Conservation (phyloP, 2,888 invertebrate species). For the Tupiocoris notatus region DNA sequence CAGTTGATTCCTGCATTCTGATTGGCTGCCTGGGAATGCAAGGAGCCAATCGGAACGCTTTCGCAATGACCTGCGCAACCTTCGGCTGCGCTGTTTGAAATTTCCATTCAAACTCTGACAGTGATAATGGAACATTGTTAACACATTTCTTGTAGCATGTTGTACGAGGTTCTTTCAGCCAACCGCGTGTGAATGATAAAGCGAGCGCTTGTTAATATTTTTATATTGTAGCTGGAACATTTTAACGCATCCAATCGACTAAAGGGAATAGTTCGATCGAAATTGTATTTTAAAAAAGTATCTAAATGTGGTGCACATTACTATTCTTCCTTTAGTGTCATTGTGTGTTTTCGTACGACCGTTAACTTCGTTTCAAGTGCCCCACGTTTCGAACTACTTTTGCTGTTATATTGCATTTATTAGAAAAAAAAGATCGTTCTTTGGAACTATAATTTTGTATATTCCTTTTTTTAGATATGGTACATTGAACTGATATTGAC, state of each 20-base stretch:
- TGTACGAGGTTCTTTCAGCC: not conserved
- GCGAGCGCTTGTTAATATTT: not conserved
- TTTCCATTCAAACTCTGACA: too few species aligned
- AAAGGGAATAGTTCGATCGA: slow-evolving; percentile 2
- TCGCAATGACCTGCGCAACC: too few species aligned
- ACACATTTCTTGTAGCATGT: too few species aligned
- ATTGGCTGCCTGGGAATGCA: too few species aligned
- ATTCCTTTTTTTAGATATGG: slow-evolving; percentile 23
- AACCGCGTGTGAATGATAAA: not conserved
- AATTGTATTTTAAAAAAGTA: slow-evolving; percentile 25
- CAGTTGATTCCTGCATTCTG: too few species aligned
- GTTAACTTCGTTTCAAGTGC: not conserved
- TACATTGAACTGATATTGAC: slow-evolving; percentile 39
- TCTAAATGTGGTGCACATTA: slow-evolving; percentile 14
- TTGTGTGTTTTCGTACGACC: not conserved
- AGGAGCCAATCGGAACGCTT: too few species aligned
- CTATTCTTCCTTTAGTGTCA: too few species aligned
- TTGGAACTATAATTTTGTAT: slow-evolving; percentile 33
- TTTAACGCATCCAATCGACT: slow-evolving; percentile 7
- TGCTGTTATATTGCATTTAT: slow-evolving; percentile 38
- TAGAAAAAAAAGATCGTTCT: slow-evolving; percentile 16
- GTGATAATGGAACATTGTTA: too few species aligned
- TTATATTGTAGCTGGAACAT: slow-evolving; percentile 24
- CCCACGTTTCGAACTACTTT: slow-evolving; percentile 35
- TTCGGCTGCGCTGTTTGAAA: too few species aligned